Percentiles rank a stretch among this genome's conserved stretches.
These are phyloP conservation scores for Ladona fulva DNA, from an alignment of 1,140 invertebrate genomes.

Conservation along the genomic window DNA sequence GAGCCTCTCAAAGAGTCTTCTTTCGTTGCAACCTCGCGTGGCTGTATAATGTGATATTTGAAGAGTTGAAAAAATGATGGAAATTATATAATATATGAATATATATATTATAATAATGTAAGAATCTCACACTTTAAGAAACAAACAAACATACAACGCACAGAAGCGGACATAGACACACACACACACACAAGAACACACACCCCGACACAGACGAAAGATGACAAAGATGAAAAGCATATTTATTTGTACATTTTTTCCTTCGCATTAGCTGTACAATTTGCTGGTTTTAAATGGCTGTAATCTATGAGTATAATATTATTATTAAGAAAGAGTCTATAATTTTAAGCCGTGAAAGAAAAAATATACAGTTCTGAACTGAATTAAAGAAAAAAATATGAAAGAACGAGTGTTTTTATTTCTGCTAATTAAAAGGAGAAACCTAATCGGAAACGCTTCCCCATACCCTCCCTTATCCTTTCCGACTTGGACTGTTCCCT, in stretches of 20 bases:
- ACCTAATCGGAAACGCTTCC: no score
- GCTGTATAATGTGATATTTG: conserved; percentile 1
- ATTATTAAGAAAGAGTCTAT: not conserved
- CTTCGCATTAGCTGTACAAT: conserved; percentile 9
- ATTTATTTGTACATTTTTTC: conserved; percentile 11
- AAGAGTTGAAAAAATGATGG: conserved; percentile 6
- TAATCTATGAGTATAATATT: conserved; percentile 11
- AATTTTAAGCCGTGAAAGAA: conserved; percentile 10
- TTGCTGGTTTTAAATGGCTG: conserved; percentile 1
- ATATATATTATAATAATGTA: conserved; percentile 6
- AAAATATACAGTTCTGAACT: conserved; percentile 9
- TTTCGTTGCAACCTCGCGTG: not conserved
- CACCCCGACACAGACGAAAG: not conserved
- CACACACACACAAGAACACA: not conserved
- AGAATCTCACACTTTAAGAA: not conserved
- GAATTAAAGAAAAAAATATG: conserved; percentile 4
- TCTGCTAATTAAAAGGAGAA: no score
- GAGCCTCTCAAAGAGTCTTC: not conserved
- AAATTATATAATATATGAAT: not conserved
- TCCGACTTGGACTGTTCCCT: no score
- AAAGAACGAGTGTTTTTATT: not conserved
- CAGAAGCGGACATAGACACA: not conserved
- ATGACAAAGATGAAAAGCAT: not conserved
- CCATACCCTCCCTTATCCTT: no score
- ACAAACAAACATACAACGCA: not conserved